Conservation (phyloP, 2,113 vertebrate genomes). For the Caranx ignobilis region DNA sequence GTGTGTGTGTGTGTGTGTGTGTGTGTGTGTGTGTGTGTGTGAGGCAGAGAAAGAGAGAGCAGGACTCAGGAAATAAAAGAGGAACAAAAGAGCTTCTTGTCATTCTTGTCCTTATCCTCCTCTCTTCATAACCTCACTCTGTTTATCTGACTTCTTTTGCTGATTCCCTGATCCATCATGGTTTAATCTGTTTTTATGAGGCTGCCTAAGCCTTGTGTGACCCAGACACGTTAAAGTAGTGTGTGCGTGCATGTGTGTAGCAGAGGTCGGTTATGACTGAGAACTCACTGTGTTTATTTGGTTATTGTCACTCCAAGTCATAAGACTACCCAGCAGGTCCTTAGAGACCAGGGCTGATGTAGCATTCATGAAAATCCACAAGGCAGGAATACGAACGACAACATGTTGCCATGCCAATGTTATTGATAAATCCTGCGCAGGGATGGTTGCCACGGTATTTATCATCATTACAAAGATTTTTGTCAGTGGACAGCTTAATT, state of each 20-base stretch:
- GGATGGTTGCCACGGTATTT: conserved; percentile 37
- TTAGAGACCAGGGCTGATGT: conserved; percentile 15
- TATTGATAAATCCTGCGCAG: conserved; percentile 29
- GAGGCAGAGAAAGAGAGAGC: conserved; percentile 18
- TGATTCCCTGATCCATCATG: conserved; percentile 57
- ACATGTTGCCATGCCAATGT: conserved; percentile 33
- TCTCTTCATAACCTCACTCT: conserved; percentile 47
- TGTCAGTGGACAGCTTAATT: not conserved
- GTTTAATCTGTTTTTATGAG: conserved; percentile 61
- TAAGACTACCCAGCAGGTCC: conserved; percentile 9
- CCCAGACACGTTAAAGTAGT: conserved; percentile 10
- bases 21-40: conserved; percentile 9
- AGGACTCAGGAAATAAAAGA: conserved; percentile 18
- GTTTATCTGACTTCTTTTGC: conserved; percentile 59
- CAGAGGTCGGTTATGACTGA: conserved; percentile 12
- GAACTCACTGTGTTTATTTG: conserved; percentile 13
- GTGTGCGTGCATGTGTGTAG: not conserved
- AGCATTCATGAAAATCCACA: conserved; percentile 23
- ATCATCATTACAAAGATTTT: conserved; percentile 41
- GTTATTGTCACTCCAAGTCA: conserved; percentile 24
- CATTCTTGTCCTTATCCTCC: conserved; percentile 46
- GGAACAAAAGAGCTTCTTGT: conserved; percentile 54
- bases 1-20: no score
- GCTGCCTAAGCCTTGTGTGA: conserved; percentile 23
- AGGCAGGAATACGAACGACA: conserved; percentile 38